These are phyloP conservation scores for Stenopsyche tienmushanensis DNA, from an alignment of 1,140 invertebrate species.

Conservation along the genomic window DNA sequence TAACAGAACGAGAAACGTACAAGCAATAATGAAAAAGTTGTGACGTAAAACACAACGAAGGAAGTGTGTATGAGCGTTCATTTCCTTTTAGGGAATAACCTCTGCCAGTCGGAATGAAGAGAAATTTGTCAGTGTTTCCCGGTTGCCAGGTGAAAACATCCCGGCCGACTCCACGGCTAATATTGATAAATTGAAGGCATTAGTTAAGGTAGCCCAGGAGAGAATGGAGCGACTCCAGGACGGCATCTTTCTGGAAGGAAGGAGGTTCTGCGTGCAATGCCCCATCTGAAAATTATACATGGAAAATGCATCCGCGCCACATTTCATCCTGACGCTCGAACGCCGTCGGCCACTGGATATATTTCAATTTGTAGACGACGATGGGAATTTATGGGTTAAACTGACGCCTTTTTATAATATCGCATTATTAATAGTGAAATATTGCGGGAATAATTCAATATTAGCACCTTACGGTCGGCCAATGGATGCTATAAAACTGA, in stretches of 20 bases:
- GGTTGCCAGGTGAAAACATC: conserved; percentile 23
- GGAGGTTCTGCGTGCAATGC: not conserved
- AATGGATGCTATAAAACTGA: too few species aligned
- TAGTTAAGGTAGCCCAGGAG: conserved; percentile 10
- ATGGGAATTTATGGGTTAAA: too few species aligned
- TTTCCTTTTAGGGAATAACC: conserved; percentile 37
- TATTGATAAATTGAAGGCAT: conserved; percentile 39
- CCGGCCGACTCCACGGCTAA: conserved; percentile 26
- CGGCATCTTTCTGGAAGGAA: not conserved
- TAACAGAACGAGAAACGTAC: too few species aligned
- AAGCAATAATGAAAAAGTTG: too few species aligned
- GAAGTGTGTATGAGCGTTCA: conserved; percentile 25
- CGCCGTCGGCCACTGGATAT: too few species aligned
- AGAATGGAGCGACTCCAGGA: too few species aligned
- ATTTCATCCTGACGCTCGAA: not conserved
- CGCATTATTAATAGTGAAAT: too few species aligned
- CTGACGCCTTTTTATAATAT: too few species aligned
- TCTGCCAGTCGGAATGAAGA: conserved; percentile 34
- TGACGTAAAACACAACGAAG: too few species aligned
- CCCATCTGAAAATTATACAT: conserved; percentile 12
- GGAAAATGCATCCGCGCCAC: conserved; percentile 27
- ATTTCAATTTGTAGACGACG: too few species aligned
- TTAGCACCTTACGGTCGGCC: too few species aligned
- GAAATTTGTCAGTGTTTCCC: conserved; percentile 29
- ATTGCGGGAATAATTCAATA: too few species aligned